Percentiles rank a stretch among this genome's conserved stretches.
Conservation (phyloP, 2,888 invertebrate species). For the Hemistola chrysoprasaria region DNA sequence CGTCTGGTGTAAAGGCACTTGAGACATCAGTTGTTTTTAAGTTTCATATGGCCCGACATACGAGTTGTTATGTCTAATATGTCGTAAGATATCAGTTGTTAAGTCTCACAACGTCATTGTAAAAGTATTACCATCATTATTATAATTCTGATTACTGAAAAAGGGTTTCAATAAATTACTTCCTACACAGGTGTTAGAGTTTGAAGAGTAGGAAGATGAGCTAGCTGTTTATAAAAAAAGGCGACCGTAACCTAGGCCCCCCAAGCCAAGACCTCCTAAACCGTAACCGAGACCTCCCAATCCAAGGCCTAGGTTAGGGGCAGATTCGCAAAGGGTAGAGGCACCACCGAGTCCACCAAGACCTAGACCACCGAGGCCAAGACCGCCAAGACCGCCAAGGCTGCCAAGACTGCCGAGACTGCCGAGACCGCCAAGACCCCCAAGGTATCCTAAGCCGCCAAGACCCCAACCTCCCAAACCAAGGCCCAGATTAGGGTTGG, state of each 20-base stretch:
- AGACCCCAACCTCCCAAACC: slow-evolving; percentile 9
- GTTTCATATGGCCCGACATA: no score
- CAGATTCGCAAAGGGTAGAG: slow-evolving; percentile 29
- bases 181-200: slow-evolving; percentile 14
- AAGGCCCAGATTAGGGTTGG: slow-evolving; percentile 15
- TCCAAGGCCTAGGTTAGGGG: slow-evolving; percentile 22
- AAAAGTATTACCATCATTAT: slow-evolving; percentile 3
- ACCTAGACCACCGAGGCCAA: background rate
- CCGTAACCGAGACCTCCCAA: slow-evolving; percentile 18
- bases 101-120: background rate
- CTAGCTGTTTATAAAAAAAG: slow-evolving; percentile 47
- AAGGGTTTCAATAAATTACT: slow-evolving; percentile 9
- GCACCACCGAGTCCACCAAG: slow-evolving; percentile 10
- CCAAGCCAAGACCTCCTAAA: slow-evolving; percentile 16
- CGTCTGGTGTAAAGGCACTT: no score
- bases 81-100: no score
- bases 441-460: slow-evolving; percentile 11
- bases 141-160: slow-evolving; percentile 6
- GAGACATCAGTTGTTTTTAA: no score
- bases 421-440: background rate
- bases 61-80: no score
- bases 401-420: slow-evolving; percentile 2
- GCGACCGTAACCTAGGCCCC: slow-evolving; percentile 26
- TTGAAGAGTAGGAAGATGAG: slow-evolving; percentile 24
- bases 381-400: background rate